Evolutionary conservation across 1,140 invertebrate species (phyloP).

Genomic region (Brachionus rotundiformis): DNA sequence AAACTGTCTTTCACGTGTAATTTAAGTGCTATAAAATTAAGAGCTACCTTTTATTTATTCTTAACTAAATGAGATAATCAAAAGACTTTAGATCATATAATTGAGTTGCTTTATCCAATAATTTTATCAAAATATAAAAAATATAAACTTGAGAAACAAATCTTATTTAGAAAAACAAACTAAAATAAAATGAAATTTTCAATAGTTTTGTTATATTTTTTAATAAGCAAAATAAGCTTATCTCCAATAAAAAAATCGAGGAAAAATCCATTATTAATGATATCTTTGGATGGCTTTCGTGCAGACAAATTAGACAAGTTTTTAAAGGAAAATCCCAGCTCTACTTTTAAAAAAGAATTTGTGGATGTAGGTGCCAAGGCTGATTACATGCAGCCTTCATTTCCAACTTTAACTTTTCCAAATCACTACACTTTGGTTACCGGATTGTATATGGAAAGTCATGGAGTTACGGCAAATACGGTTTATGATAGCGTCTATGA

Average conservation of each 20-base stretch:
- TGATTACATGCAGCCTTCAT: conserved; percentile 71
- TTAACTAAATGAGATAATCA: background rate
- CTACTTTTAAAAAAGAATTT: conserved; percentile 66
- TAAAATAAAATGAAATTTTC: conserved; percentile 18
- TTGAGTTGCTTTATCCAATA: no score
- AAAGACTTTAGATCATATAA: conserved; percentile 4
- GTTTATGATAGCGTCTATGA: conserved; percentile 66
- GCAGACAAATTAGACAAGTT: conserved; percentile 69
- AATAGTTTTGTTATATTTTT: background rate
- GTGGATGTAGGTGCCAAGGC: conserved; percentile 67
- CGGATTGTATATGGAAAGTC: conserved; percentile 60
- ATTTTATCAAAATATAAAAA: background rate
- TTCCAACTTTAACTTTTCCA: conserved; percentile 76
- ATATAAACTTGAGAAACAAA: background rate
- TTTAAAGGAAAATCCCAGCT: conserved; percentile 64
- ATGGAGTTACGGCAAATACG: conserved; percentile 72
- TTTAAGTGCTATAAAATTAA: background rate
- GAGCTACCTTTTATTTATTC: background rate
- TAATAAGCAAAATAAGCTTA: background rate
- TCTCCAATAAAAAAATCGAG: background rate
- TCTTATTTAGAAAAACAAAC: background rate
- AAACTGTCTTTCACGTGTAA: background rate
- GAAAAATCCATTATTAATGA: conserved; percentile 57
- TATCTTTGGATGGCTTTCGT: conserved; percentile 75
- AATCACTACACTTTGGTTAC: conserved; percentile 79